These are phyloP conservation scores for Hemicordylus capensis DNA, from an alignment of 2,113 vertebrate genomes.

Conservation along the genomic window DNA sequence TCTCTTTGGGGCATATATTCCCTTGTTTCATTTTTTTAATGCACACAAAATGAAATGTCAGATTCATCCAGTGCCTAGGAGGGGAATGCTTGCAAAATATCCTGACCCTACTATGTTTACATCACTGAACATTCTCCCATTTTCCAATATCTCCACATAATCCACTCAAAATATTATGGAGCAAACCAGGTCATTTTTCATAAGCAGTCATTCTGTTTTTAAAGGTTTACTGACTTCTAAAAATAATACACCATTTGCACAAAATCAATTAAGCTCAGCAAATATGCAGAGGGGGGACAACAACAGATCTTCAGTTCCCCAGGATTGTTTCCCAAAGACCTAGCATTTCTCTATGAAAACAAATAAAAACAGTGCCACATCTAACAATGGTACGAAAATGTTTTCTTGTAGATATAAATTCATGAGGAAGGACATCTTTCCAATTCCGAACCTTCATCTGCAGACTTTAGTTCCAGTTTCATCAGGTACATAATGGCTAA, in stretches of 20 bases:
- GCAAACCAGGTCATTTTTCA: constrained; percentile 11
- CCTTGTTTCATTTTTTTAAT: background rate
- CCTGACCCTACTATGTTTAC: background rate
- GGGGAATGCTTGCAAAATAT: constrained; percentile 4
- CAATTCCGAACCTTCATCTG: background rate
- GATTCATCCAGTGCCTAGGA: background rate
- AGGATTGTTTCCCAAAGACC: background rate
- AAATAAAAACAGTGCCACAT: background rate
- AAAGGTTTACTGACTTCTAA: background rate
- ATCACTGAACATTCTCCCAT: background rate
- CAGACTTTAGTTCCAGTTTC: background rate
- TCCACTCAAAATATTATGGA: background rate
- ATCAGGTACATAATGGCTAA: background rate
- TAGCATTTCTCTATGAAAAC: background rate
- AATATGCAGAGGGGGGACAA: background rate
- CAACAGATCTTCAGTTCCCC: background rate
- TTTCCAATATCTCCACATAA: constrained; percentile 1
- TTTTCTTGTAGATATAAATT: background rate
- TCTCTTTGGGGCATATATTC: constrained; percentile 3
- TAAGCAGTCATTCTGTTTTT: background rate
- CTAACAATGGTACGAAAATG: background rate
- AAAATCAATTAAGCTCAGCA: background rate
- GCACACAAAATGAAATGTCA: constrained; percentile 25
- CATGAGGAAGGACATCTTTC: background rate
- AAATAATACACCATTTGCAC: background rate